A percentile compares a stretch with the other conserved stretches of the same genome.
Conservation (phyloP, 2,113 vertebrate species). For the Columba janthina region DNA sequence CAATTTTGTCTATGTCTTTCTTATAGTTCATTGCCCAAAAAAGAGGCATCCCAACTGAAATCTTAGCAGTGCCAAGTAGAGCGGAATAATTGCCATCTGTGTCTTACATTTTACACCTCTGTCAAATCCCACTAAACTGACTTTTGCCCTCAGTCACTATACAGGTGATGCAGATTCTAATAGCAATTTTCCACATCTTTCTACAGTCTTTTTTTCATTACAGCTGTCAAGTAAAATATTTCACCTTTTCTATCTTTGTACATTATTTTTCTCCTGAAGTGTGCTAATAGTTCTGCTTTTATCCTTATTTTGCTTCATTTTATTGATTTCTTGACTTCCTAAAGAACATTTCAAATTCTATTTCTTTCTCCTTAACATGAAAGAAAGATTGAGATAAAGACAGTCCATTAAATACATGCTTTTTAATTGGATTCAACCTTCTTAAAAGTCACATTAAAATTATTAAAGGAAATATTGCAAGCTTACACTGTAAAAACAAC, state of each 20-base stretch:
- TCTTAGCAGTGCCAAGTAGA: constrained; percentile 38
- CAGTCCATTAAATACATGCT: background rate
- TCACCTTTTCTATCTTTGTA: background rate
- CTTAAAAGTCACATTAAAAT: constrained; percentile 32
- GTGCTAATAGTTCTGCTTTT: background rate
- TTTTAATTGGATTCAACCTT: constrained; percentile 18
- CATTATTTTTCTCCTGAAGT: background rate
- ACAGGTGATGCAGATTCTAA: background rate
- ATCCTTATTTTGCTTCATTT: background rate
- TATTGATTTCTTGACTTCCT: background rate
- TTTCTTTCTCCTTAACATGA: background rate
- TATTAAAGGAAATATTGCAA: constrained; percentile 2
- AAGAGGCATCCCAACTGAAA: background rate
- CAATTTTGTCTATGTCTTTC: background rate
- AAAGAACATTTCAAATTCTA: background rate
- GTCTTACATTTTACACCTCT: constrained; percentile 37
- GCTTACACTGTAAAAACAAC: constrained; percentile 16
- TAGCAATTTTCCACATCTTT: background rate
- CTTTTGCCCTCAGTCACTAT: background rate
- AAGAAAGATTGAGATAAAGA: background rate
- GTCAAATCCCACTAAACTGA: background rate
- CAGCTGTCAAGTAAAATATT: background rate
- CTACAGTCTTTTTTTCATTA: background rate
- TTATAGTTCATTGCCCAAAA: constrained; percentile 9
- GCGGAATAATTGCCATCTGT: constrained; percentile 56